A percentile compares a stretch with the other conserved stretches of the same genome.
phyloP scores from a whole-genome alignment of 2,797 vertebrate species.

The Thamnophis elegans region DNA sequence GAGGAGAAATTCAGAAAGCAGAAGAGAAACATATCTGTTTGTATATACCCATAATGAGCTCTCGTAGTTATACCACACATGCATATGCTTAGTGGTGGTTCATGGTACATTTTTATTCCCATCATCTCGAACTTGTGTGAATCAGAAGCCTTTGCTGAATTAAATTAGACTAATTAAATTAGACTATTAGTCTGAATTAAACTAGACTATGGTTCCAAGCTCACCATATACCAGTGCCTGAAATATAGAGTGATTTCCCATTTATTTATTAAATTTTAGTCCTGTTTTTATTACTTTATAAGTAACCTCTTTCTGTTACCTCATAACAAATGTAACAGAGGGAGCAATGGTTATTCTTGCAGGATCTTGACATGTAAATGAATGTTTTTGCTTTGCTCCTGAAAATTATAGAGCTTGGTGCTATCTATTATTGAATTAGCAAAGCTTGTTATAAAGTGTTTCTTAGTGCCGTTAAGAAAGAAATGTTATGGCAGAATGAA shows the following conservation, averaged over 20 bases:
- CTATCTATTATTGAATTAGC: background rate
- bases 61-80: background rate
- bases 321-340: background rate
- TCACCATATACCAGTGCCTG: background rate
- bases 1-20: background rate
- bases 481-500: background rate
- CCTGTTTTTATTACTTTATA: background rate
- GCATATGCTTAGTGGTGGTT: background rate
- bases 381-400: background rate
- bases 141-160: background rate
- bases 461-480: background rate
- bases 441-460: background rate
- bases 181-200: too few relatives aligned
- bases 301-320: background rate
- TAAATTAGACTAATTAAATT: too few relatives aligned
- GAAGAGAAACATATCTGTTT: background rate
- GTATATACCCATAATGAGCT: background rate
- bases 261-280: background rate
- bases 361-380: background rate
- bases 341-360: background rate
- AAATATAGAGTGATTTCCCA: background rate
- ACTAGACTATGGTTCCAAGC: background rate
- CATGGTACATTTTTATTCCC: background rate
- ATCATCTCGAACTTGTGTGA: background rate
- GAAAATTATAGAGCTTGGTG: background rate